Base-by-base conservation (phyloP, 2,113 vertebrate genomes). In the Halcyon senegalensis region DNA sequence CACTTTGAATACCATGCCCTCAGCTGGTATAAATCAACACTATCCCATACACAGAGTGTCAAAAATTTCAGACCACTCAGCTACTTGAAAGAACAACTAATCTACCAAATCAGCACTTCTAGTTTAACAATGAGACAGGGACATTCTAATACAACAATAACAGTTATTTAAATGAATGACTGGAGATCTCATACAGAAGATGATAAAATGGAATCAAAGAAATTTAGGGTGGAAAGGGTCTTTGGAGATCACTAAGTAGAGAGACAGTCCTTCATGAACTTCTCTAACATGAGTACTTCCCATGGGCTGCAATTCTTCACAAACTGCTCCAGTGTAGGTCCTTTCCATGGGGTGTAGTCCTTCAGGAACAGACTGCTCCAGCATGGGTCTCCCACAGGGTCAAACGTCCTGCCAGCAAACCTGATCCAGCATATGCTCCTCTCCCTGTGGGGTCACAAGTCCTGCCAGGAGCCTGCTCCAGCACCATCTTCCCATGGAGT, bases 11-110 rank as follows among this genome's bases (percentile, higher is more conserved):
- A 56, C 39, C 82, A 81, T 90, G 90, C 5, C 55, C 51, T 90
- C 82, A 89, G 94, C 76, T 95, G 83, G 69, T 89, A 81, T 76
- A 94, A 96, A 96, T 96, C 94, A 95, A 83, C 64, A 89, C 31
- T 44, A 69, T 68, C 84, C 41, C 73, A 79, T 60, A 70, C 24
- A 86, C 2, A 80, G 19, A 39, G 60, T 81, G 86, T 89, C 53
- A 89, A 89, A 95, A 92, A 81, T 58, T 87, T 89, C 86, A 89
- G 74, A 88, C 51, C 62, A 68, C 69, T 96, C 56, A 92, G 51
- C 43, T 93, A 75, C 86, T 92, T 87, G 86, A 94, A 93, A 90
- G 44, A 21, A 85, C 53, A 81, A 72, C 73, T 93, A 90, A 89
- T 92, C 66, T 35, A 72, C 90, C 41, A 92, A 92, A 92, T 95